Base-by-base conservation (phyloP, 2,113 vertebrate species). In the Pseudopipra pipra region DNA sequence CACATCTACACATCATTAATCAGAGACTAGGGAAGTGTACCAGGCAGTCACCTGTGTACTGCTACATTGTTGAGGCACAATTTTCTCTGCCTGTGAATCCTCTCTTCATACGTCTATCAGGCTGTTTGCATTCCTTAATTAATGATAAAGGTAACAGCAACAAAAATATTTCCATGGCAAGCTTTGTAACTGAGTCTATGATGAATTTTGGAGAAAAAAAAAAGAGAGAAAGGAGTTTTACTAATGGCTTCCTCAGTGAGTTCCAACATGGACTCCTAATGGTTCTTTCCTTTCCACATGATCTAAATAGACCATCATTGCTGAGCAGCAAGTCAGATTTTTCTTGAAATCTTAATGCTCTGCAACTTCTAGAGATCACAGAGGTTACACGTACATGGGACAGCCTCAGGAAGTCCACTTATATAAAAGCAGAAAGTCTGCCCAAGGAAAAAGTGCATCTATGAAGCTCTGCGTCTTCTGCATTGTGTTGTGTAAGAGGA, bases 311-410 rank as follows among this genome's bases (percentile, higher is more conserved):
- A 85, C 21, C 74, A 72, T 87, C 86, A 82, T 35, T 85, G 63
- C 93, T 70, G 84, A 95, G 79, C 27, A 67, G 61, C 76, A 96
- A 95, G 95, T 95, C 83, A 89, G 51, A 82, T 94, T 95, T 96
- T 89, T 16, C 44, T 74, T 92, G 41, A n/a, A 82, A 77, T 73
- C 52, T 41, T 77, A 90, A 87, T 68, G 63, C 37, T 75, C 58
- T 65, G n/a, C 73, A 79, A 6, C 79, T 65, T 84, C 91, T 63
- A 33, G 62, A 71, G 33, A 58, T 19, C 44, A 91, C 31, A 62
- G 51, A 89, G 71, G n/a, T 49, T 19, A 37, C 9, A 4, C 1
- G 3, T 49, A 59, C 1, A 2, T 71, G 62, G 22, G 73, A 61
- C 67, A 83, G 87, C 46, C 54, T 80, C 61, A 90, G 47, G 33